phyloP scores from a whole-genome alignment of 2,113 vertebrate species.

The Labrus mixtus region DNA sequence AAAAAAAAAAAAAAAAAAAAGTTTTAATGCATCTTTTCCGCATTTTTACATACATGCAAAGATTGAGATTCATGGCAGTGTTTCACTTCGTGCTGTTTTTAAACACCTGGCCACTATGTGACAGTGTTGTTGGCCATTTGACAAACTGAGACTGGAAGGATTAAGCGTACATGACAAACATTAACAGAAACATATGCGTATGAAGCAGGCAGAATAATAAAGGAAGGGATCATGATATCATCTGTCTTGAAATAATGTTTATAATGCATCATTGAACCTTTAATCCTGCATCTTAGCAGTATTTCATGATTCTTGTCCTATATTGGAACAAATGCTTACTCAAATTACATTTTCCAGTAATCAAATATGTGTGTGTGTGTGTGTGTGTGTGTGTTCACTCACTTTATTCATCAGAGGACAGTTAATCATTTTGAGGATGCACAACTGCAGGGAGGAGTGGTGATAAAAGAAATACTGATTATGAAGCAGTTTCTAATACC shows the following conservation, averaged over 20 bases:
- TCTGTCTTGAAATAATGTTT: not conserved
- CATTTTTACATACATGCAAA: not conserved
- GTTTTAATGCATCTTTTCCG: no score
- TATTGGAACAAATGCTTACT: not conserved
- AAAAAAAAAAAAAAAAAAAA: no score
- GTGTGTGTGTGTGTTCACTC: not conserved
- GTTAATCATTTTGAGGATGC: not conserved
- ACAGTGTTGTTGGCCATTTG: not conserved
- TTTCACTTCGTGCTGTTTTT: not conserved
- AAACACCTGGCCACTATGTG: not conserved
- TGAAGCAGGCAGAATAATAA: not conserved
- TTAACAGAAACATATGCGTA: not conserved
- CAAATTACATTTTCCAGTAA: not conserved
- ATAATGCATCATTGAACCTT: no score
- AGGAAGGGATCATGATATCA: not conserved
- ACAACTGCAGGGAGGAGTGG: not conserved
- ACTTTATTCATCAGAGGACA: not conserved
- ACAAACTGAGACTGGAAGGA: not conserved
- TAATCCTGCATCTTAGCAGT: not conserved
- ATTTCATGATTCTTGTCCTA: not conserved
- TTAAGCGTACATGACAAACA: not conserved
- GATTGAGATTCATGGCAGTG: not conserved
- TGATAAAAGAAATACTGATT: slow-evolving; percentile 13
- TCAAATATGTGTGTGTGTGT: not conserved
- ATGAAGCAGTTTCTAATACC: slow-evolving; percentile 8